phyloP scores from a whole-genome alignment of 1,140 invertebrate genomes.

The Whitmania pigra region DNA sequence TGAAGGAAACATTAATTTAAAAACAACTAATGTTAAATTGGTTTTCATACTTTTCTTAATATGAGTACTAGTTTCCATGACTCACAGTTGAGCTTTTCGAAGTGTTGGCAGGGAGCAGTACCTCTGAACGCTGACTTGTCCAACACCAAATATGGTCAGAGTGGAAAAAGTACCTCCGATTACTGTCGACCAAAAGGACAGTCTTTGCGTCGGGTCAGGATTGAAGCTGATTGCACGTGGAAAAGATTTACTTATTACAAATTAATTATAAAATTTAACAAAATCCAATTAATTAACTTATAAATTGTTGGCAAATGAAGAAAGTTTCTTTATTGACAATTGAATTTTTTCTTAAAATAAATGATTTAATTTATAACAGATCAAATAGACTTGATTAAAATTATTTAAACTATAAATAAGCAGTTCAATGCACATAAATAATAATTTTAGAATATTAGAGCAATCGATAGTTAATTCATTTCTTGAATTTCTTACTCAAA shows the following conservation, averaged over 20 bases:
- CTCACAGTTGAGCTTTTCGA: slow-evolving; percentile 16
- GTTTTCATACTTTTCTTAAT: too few relatives aligned
- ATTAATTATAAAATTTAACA: too few relatives aligned
- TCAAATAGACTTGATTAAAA: too few relatives aligned
- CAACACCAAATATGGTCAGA: slow-evolving; percentile 20
- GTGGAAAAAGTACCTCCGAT: slow-evolving; percentile 21
- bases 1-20: too few relatives aligned
- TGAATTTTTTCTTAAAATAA: too few relatives aligned
- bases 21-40: too few relatives aligned
- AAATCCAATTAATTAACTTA: too few relatives aligned
- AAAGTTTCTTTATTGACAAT: too few relatives aligned
- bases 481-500: slow-evolving; percentile 21
- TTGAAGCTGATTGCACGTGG: slow-evolving; percentile 16
- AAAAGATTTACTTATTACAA: not conserved
- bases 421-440: not conserved
- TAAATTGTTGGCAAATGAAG: too few relatives aligned
- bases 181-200: slow-evolving; percentile 22
- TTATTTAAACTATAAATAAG: too few relatives aligned
- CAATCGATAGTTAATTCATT: not conserved
- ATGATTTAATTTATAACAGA: too few relatives aligned
- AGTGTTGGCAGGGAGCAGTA: slow-evolving; percentile 22
- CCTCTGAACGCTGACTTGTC: slow-evolving; percentile 23
- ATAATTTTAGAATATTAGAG: not conserved
- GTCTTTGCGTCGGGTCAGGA: slow-evolving; percentile 22
- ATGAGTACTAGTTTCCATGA: too few relatives aligned